Base-by-base conservation (phyloP, 2,113 vertebrate genomes). In the Sprattus sprattus region DNA sequence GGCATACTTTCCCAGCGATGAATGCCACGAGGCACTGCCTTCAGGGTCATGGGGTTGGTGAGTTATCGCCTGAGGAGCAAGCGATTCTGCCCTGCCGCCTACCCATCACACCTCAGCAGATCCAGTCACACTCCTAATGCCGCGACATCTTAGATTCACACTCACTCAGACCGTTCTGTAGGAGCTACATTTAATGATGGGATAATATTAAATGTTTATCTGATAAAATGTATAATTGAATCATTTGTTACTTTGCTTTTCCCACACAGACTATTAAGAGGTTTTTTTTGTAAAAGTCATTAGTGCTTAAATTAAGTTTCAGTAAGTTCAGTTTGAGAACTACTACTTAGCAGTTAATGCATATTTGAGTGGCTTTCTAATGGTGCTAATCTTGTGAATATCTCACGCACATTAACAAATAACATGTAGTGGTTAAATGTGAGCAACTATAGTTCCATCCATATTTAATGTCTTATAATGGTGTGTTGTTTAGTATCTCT, bases 1-100 rank as follows among this genome's bases (percentile, higher is more conserved):
- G 25, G 71, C 80, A 78, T 81, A 84, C 86, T 83, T 52, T 84
- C 45, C 81, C 64, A 86, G 44, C 80, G 81, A 78, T 25, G 25
- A 46, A 32, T 83, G 83, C 83, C 86, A 64, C n/a, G 2, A 22
- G 46, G 81, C 89, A 85, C 25, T 25, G 25, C 71, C 71, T 78
- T 16, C 71, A 32, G 71, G 71, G 71, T 78, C 71, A 78, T 13
- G 13, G 71, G 71, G 71, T 78, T 78, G 78, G 67, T 81, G 86
- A 85, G 82, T 88, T 89, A 39, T 39, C 71, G 28, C 71, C 64
- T 13, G n/a, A n/a, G 11, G 64, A 67, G n/a, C n/a, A 28, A 8
- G 25, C 1, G n/a, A 67, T 25, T 32, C 71, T 3, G 28, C 71
- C 13, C 4, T 16, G 10, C 71, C 15, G 71, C 32, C 71, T 22